Evolutionary conservation across 2,113 vertebrate species (phyloP), one percentile per base, ranked within the genome.

Genomic region (Hippocampus abdominalis): DNA sequence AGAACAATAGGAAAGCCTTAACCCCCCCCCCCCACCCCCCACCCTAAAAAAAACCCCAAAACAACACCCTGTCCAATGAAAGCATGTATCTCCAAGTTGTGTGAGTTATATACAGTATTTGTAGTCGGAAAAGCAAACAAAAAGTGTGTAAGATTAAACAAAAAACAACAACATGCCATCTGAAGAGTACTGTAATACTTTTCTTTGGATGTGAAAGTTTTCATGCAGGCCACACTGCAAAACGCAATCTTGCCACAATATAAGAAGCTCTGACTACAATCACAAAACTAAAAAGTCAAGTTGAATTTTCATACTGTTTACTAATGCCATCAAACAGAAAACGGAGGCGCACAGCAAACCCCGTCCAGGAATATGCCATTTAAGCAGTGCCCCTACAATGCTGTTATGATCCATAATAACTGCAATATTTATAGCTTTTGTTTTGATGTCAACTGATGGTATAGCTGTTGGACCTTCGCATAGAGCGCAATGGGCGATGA

Each of bases 381-480:
- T 42, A 74, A 69, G 71, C 71, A 69, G 71, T 71, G 70, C 69
- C 75, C 81, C 76, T 56, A 78, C 74, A 72, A 39, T 48, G 63
- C 64, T 23, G 49, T 77, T 80, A 82, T 73, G 74, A 68, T 77
- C 42, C 66, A 65, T 54, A 81, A 65, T 77, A 71, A 68, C 68
- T 68, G 32, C 54, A 66, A 54, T 84, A 85, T 89, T 77, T 83
- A 87, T 85, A 91, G 25, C 32, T 60, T 32, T 29, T 29, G 1
- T 67, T 49, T 68, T 70, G 67, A 76, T 80, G 82, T 83, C 78
- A 82, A 23, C 67, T 57, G 56, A 86, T 82, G 71, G 71, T 56
- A 73, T 70, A 74, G 70, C 84, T 88, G 84, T 85, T 53, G 44
- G 49, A 76, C 53, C 66, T 48, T 49, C 64, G 66, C 72, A 67